phyloP scores from a whole-genome alignment of 1,140 invertebrate genomes.

The Cryptotermes secundus region DNA sequence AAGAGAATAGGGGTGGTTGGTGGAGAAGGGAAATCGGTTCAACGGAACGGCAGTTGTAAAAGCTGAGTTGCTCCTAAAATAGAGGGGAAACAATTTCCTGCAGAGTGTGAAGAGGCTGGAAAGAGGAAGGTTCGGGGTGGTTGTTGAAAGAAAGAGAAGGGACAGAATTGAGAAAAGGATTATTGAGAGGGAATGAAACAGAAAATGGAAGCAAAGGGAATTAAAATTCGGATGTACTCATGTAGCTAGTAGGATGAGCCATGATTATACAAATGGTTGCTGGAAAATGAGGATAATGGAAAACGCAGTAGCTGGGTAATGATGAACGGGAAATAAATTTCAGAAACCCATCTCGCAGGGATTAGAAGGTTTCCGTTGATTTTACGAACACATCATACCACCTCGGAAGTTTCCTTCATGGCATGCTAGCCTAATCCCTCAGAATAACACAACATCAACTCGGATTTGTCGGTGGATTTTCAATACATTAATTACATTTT shows the following conservation, averaged over 20 bases:
- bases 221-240: not conserved
- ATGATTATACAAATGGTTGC: not conserved
- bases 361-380: not conserved
- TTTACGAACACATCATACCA: not conserved
- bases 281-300: not conserved
- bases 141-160: not conserved
- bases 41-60: constrained; percentile 4
- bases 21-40: not conserved
- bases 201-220: not conserved
- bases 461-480: too few species aligned
- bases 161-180: not conserved
- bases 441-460: too few species aligned
- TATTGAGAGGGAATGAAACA: not conserved
- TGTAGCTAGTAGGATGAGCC: not conserved
- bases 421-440: too few species aligned
- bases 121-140: not conserved
- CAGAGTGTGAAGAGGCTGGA: not conserved
- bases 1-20: not conserved
- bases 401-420: not conserved
- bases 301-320: not conserved
- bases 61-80: not conserved
- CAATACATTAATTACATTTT: too few species aligned
- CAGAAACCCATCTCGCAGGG: not conserved
- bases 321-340: not conserved
- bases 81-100: not conserved